A percentile compares a stretch with the other conserved stretches of the same genome.
These are phyloP conservation scores for Pangasianodon hypophthalmus DNA, from an alignment of 2,113 vertebrate genomes.

Conservation along the genomic window DNA sequence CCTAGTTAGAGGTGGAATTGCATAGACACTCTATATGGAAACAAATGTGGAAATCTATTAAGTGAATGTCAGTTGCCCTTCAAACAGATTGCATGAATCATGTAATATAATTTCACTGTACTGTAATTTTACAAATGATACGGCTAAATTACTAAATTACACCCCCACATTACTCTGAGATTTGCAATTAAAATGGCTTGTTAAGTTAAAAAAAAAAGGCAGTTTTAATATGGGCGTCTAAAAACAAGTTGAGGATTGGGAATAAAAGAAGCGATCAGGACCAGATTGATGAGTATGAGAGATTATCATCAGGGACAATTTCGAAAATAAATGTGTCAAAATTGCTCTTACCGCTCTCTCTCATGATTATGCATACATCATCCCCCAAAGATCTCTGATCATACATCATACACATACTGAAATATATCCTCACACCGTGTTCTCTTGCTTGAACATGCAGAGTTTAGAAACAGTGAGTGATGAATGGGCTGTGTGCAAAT, in stretches of 20 bases:
- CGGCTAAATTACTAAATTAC: neutral
- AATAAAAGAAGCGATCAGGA: neutral
- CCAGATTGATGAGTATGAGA: conserved; percentile 8
- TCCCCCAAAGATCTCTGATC: conserved; percentile 21
- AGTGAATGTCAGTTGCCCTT: neutral
- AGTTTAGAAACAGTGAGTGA: conserved; percentile 29
- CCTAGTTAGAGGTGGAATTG: conserved; percentile 4
- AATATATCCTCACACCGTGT: neutral
- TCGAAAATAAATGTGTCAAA: conserved; percentile 33
- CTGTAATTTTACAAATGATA: neutral
- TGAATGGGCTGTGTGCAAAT: conserved; percentile 48
- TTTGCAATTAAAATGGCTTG: neutral
- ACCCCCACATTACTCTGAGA: neutral
- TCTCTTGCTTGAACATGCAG: neutral
- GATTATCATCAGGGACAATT: conserved; percentile 1
- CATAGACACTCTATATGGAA: neutral
- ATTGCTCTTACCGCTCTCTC: conserved; percentile 18
- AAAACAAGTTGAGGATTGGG: neutral
- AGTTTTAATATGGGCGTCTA: neutral
- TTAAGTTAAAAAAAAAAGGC: neutral
- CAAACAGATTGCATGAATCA: neutral
- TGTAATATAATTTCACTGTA: neutral
- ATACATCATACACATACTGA: conserved; percentile 42
- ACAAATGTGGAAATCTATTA: conserved; percentile 4
- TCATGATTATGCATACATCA: conserved; percentile 25